These are phyloP conservation scores for Aphelenchoides fujianensis DNA, from an alignment of 1,140 invertebrate species.

Conservation along the genomic window DNA sequence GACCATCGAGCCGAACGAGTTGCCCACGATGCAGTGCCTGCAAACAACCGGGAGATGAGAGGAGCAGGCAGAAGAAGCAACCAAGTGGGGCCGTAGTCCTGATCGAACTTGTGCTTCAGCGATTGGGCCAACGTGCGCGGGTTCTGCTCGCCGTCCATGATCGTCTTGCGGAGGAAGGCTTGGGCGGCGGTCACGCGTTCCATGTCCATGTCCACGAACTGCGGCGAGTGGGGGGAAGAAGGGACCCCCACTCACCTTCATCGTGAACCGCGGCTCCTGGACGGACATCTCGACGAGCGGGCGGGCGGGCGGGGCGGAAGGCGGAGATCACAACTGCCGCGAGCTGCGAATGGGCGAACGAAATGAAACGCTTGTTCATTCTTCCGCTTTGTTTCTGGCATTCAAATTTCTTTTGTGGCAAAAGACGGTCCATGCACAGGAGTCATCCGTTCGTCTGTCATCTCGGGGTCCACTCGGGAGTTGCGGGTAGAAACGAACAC, in stretches of 20 bases:
- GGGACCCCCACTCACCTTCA: not conserved
- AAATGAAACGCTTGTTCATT: no score
- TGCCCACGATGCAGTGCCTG: slow-evolving; percentile 4
- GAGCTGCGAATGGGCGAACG: no score
- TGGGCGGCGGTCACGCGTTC: not conserved
- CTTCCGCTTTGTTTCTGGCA: no score
- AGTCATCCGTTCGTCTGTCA: no score
- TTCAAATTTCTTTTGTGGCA: no score
- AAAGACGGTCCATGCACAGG: no score
- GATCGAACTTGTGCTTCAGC: not conserved
- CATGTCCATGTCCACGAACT: not conserved
- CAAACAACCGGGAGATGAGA: not conserved
- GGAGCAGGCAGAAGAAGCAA: not conserved
- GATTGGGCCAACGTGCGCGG: not conserved
- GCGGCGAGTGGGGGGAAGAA: not conserved
- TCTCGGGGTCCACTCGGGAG: no score
- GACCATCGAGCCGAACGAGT: not conserved
- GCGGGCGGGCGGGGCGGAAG: no score
- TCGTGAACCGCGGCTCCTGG: slow-evolving; percentile 5
- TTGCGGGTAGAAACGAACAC: no score
- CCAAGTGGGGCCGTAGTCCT: not conserved
- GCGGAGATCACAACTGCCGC: no score
- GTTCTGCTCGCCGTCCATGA: not conserved
- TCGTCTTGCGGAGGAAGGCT: not conserved
- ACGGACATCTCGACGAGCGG: no score